phyloP scores from a whole-genome alignment of 2,888 invertebrate genomes.

The Ectemnius continuus region DNA sequence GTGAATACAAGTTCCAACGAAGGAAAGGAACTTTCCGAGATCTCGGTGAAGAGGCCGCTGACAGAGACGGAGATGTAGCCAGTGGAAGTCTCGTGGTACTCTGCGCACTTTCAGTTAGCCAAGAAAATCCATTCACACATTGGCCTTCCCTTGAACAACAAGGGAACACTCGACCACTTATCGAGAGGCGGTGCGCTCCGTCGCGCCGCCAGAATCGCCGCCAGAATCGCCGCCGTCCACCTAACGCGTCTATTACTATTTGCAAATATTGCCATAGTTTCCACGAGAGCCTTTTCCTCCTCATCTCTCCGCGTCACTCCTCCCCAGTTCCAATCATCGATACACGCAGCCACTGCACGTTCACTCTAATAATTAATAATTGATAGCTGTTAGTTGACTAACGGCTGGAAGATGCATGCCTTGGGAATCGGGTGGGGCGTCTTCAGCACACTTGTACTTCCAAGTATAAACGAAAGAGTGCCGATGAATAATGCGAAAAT shows the following conservation, averaged over 20 bases:
- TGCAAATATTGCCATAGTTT: constrained; percentile 68
- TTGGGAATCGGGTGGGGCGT: constrained; percentile 5
- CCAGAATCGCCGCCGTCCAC: constrained; percentile 9
- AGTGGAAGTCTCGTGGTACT: constrained; percentile 68
- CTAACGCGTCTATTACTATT: constrained; percentile 72
- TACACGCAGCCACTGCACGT: no score
- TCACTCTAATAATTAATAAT: constrained; percentile 19
- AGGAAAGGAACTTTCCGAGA: no score
- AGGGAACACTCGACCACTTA: constrained; percentile 66
- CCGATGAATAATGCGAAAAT: constrained; percentile 29
- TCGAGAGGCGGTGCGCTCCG: constrained; percentile 64
- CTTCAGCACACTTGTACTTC: no score
- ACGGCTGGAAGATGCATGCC: constrained; percentile 27
- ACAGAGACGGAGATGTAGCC: constrained; percentile 32
- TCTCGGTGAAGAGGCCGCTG: constrained; percentile 1
- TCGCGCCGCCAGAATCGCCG: constrained; percentile 31
- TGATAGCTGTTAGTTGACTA: constrained; percentile 28
- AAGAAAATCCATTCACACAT: constrained; percentile 71
- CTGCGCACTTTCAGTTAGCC: constrained; percentile 63
- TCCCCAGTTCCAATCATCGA: no score
- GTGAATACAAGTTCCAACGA: no score
- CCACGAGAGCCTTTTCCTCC: constrained; percentile 61
- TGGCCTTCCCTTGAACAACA: constrained; percentile 59
- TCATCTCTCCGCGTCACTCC: no score
- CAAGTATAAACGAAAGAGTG: no score